Evolutionary conservation across 2,113 vertebrate genomes (phyloP), one percentile per base, ranked within the genome.

Genomic region (Sinocyclocheilus grahami): DNA sequence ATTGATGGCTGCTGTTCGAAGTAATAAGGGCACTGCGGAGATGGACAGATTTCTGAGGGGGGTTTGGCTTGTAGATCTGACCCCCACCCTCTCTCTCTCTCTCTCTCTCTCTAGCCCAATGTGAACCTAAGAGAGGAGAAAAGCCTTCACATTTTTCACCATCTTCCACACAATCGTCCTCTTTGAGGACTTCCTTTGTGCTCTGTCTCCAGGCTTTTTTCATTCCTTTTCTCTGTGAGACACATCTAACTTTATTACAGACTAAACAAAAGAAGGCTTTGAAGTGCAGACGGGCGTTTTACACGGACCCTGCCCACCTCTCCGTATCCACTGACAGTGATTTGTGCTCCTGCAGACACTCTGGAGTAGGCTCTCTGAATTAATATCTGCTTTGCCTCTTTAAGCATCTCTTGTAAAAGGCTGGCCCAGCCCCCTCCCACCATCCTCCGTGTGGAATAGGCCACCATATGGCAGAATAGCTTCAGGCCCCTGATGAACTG

Each of bases 381-480:
- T 89, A 91, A 89, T 78, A 89, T 83, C 89, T 39, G 37, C 89
- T 88, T 88, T 88, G 79, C 78, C 88, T 88, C 72, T 90, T 84
- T 90, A 86, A 89, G 85, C 90, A 86, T 78, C 88, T 85, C 86
- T 90, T 78, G 55, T 81, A 88, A 91, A 91, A 90, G 85, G 88
- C 79, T 88, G 83, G 90, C 89, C 86, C 83, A 89, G 69, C 71
- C 78, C 37, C 69, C 76, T 62, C 83, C 69, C 79, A 82, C 86
- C 75, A 86, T 75, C 58, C 82, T 83, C 82, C 13, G 24, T 89
- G 92, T 89, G 90, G 89, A 94, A 90, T 84, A 87, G 90, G 90
- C 89, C 88, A 85, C 93, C 93, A 94, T 95, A 95, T 95, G 94
- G 94, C 92, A 85, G 91, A 86, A 92, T 88, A 89, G 92, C 93